These are phyloP conservation scores for Thymelicus sylvestris DNA, from an alignment of 2,888 invertebrate genomes.

Conservation along the genomic window DNA sequence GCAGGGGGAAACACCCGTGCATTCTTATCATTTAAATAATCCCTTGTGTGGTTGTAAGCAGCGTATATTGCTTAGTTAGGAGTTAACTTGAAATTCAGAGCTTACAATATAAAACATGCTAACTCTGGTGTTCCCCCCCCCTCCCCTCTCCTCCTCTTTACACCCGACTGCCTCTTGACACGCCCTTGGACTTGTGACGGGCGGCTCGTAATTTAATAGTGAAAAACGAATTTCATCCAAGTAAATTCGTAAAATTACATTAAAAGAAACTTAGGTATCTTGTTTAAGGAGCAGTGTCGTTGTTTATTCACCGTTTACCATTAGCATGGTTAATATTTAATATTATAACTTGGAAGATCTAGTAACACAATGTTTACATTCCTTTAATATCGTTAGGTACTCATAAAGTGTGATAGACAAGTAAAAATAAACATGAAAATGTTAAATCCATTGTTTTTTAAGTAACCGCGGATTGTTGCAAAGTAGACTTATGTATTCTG, in stretches of 20 bases:
- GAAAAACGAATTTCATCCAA: slow-evolving; percentile 20
- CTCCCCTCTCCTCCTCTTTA: background rate
- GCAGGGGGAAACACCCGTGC: background rate
- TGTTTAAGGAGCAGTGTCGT: background rate
- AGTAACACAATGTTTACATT: too few species aligned
- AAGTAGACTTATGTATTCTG: too few species aligned
- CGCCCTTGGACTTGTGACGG: slow-evolving; percentile 18
- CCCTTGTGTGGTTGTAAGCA: background rate
- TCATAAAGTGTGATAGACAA: too few species aligned
- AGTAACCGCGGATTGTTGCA: too few species aligned
- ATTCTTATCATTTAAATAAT: slow-evolving; percentile 5
- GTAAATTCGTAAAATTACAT: slow-evolving; percentile 15
- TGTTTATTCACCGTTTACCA: background rate
- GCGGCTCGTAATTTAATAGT: slow-evolving; percentile 29
- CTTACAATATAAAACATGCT: slow-evolving; percentile 16
- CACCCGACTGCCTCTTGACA: slow-evolving; percentile 17
- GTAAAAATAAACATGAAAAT: too few species aligned
- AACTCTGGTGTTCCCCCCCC: background rate
- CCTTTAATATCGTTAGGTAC: too few species aligned
- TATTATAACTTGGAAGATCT: too few species aligned
- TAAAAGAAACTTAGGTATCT: background rate
- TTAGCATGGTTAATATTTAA: background rate
- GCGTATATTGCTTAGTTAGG: slow-evolving; percentile 3
- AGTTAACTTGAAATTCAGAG: slow-evolving; percentile 15
- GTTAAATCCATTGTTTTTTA: too few species aligned